Conservation (phyloP, 2,113 vertebrate species). For the Bubalus kerabau region DNA sequence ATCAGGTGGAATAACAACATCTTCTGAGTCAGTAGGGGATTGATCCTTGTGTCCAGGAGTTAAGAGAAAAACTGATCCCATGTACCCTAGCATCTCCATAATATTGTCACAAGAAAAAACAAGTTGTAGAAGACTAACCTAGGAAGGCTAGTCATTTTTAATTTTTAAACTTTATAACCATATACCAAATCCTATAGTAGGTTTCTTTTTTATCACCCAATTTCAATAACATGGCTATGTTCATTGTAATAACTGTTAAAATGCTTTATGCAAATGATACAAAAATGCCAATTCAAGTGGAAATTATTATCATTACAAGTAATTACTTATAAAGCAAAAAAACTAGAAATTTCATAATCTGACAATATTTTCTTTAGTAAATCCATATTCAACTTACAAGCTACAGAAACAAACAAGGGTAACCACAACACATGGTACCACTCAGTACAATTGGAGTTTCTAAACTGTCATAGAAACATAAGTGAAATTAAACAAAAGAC, state of each 20-base stretch:
- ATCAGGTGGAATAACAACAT: neutral
- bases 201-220: neutral
- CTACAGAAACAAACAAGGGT: neutral
- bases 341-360: neutral
- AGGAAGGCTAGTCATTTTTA: neutral
- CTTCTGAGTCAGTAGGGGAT: neutral
- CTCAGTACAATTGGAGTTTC: neutral
- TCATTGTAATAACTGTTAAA: neutral
- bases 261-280: neutral
- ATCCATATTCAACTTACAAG: neutral
- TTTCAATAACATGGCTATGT: neutral
- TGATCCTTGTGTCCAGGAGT: neutral
- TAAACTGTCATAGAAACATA: neutral
- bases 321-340: neutral
- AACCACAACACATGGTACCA: neutral
- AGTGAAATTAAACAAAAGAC: slow-evolving; percentile 28
- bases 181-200: neutral
- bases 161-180: neutral
- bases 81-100: neutral
- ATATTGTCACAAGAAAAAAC: neutral
- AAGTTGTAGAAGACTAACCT: neutral
- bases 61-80: neutral
- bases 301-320: neutral
- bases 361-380: neutral
- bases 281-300: neutral